A percentile compares a stretch with the other conserved stretches of the same genome.
These are phyloP conservation scores for Orchesellides sinensis DNA, from an alignment of 2,888 invertebrate genomes.

Conservation along the genomic window DNA sequence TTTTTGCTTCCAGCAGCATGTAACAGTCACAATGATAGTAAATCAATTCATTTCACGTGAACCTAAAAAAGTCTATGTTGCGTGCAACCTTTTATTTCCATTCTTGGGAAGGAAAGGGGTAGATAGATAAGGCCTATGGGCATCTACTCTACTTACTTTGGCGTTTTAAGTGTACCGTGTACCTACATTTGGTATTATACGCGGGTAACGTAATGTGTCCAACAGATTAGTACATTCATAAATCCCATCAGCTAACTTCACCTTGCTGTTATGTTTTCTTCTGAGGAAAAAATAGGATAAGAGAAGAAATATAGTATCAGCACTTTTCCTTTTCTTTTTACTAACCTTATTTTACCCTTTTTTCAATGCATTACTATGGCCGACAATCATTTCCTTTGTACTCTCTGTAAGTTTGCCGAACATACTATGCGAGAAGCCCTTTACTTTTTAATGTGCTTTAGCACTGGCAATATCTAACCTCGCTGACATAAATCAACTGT, in stretches of 20 bases:
- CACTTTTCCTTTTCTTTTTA: constrained; percentile 4
- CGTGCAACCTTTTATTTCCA: no score
- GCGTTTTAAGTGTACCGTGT: no score
- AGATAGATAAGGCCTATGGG: background rate
- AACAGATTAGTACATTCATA: constrained; percentile 6
- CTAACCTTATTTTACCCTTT: background rate
- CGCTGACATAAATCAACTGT: constrained; percentile 16
- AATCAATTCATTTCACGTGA: constrained; percentile 22
- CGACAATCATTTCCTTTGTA: background rate
- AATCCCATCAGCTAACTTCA: constrained; percentile 10
- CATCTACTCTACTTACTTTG: no score
- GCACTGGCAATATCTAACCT: constrained; percentile 3
- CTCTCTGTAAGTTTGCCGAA: no score
- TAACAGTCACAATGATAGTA: background rate
- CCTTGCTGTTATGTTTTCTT: background rate
- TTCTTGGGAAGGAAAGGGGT: background rate
- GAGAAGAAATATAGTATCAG: constrained; percentile 15
- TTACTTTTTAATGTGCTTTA: constrained; percentile 15
- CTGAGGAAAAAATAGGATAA: constrained; percentile 2
- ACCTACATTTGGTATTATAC: no score
- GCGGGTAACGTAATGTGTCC: background rate
- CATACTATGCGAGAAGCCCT: background rate
- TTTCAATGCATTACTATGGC: background rate
- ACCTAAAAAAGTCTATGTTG: no score
- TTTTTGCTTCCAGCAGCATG: background rate